Percentiles rank a stretch among this genome's conserved stretches.
Conservation (phyloP, 2,113 vertebrate genomes). For the Eulemur rufifrons region DNA sequence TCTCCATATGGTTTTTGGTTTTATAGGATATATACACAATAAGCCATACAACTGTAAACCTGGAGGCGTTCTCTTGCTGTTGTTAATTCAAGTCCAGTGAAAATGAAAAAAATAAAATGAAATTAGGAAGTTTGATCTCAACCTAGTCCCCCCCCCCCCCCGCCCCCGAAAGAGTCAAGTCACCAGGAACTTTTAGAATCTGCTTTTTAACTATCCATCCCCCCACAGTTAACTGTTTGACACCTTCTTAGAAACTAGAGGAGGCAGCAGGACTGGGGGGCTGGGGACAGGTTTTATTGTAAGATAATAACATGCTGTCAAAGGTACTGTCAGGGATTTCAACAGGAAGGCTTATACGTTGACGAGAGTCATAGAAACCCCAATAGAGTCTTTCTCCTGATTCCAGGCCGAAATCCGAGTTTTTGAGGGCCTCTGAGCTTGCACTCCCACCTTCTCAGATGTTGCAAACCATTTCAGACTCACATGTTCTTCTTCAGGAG, state of each 20-base stretch:
- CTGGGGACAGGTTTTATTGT: constrained; percentile 61
- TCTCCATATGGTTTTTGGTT: constrained; percentile 77
- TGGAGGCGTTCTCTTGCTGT: constrained; percentile 68
- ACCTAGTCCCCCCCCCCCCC: neutral
- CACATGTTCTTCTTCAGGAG: constrained; percentile 46
- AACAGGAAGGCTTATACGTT: constrained; percentile 63
- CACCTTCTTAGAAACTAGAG: constrained; percentile 40
- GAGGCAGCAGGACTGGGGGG: constrained; percentile 30
- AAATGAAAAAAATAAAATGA: constrained; percentile 49
- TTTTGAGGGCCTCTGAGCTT: neutral
- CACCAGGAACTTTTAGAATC: constrained; percentile 48
- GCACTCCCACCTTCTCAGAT: constrained; percentile 68
- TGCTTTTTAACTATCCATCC: constrained; percentile 47
- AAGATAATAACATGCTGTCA: constrained; percentile 69
- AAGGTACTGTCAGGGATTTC: constrained; percentile 62
- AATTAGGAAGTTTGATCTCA: constrained; percentile 50
- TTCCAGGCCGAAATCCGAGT: neutral
- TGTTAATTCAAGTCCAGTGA: constrained; percentile 50
- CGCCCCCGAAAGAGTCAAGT: constrained; percentile 14
- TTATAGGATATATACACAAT: constrained; percentile 69
- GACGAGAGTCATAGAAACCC: constrained; percentile 56
- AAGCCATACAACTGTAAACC: constrained; percentile 76
- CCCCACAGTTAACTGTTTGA: constrained; percentile 63
- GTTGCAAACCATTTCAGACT: constrained; percentile 40
- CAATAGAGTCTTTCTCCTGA: constrained; percentile 36